A percentile compares a stretch with the other conserved stretches of the same genome.
Conservation (phyloP, 2,888 invertebrate species). For the Lasioglossum marginatum region DNA sequence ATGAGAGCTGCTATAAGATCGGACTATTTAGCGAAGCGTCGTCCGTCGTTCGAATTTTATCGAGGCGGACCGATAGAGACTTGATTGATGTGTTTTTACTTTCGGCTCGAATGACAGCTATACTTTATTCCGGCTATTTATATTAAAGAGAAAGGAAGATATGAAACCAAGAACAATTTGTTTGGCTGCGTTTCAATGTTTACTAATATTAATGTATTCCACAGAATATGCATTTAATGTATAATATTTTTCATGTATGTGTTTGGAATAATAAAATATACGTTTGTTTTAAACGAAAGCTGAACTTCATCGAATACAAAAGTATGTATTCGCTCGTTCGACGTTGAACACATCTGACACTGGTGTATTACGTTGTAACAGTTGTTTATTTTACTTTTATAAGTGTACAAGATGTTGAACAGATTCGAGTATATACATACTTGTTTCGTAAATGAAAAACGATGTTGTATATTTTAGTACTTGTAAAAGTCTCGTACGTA, state of each 20-base stretch:
- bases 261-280: conserved; percentile 58
- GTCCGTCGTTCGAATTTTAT: neutral
- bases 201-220: conserved; percentile 10
- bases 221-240: conserved; percentile 38
- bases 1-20: conserved; percentile 31
- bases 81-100: conserved; percentile 4
- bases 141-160: conserved; percentile 1
- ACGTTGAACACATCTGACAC: neutral
- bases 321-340: neutral
- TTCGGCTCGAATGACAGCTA: conserved; percentile 10
- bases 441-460: conserved; percentile 72
- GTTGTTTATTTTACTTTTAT: conserved; percentile 61
- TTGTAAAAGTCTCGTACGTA: conserved; percentile 54
- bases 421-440: conserved; percentile 62
- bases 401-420: conserved; percentile 68
- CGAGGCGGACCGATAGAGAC: neutral
- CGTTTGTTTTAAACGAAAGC: conserved; percentile 47
- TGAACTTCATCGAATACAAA: neutral
- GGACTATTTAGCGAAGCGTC: neutral
- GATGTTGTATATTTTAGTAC: conserved; percentile 50
- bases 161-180: conserved; percentile 6
- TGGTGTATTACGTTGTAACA: conserved; percentile 16
- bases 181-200: conserved; percentile 14
- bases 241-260: conserved; percentile 54
- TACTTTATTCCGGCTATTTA: conserved; percentile 15